These are phyloP conservation scores for Antedon mediterranea DNA, from an alignment of 53 echinoderm and acorn worm species.

Conservation along the genomic window DNA sequence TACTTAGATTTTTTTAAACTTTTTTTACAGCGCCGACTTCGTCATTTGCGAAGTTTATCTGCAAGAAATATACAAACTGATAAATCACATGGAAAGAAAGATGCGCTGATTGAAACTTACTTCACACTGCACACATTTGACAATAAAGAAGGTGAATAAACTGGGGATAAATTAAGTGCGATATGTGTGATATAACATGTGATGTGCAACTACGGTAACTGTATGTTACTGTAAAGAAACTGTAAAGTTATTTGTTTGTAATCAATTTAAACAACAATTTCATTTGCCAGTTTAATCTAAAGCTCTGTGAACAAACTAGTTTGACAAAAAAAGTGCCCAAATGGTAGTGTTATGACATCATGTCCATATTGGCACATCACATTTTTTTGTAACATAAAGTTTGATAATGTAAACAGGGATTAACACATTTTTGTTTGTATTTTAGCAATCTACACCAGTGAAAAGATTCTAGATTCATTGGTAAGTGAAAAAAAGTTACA, in stretches of 20 bases:
- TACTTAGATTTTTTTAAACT: background rate
- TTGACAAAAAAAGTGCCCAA: too few relatives aligned
- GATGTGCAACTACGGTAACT: too few relatives aligned
- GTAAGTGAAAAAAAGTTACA: too few relatives aligned
- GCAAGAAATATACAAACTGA: constrained; percentile 53
- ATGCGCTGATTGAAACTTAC: constrained; percentile 58
- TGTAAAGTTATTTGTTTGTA: too few relatives aligned
- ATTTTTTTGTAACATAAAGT: background rate
- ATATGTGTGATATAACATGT: too few relatives aligned
- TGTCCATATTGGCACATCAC: background rate
- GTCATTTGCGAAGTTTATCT: constrained; percentile 57
- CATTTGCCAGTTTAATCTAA: too few relatives aligned
- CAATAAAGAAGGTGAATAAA: constrained; percentile 23
- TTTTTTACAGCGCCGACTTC: constrained; percentile 46
- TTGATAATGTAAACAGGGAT: too few relatives aligned
- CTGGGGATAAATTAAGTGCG: too few relatives aligned
- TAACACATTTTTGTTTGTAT: constrained; percentile 12
- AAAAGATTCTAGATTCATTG: constrained; percentile 72
- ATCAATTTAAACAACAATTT: too few relatives aligned
- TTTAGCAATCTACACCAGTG: constrained; percentile 85
- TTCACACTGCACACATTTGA: constrained; percentile 49
- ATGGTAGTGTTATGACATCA: too few relatives aligned
- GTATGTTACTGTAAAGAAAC: too few relatives aligned
- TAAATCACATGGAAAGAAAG: constrained; percentile 22
- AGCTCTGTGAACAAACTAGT: too few relatives aligned